Base-by-base conservation (phyloP, 1,140 invertebrate genomes). In the Drosophila subobscura region DNA sequence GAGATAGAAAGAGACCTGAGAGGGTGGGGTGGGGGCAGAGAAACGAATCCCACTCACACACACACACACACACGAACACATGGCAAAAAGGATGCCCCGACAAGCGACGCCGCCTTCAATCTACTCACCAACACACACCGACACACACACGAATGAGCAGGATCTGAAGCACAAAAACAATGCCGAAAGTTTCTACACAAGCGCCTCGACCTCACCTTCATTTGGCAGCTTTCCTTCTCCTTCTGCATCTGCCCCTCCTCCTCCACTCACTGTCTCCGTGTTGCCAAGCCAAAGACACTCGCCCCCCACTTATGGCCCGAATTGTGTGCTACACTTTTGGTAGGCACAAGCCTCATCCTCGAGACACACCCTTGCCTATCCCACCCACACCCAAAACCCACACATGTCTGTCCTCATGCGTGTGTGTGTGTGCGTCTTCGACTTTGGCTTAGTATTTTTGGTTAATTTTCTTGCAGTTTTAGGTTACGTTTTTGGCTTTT, bases 391-490 rank as follows among this genome's bases (percentile, higher is more conserved):
- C 45, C 66, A 23, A 12, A 37, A 12, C 33, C 33, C 33, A 12
- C 33, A 12, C 33, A 37, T 37, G 10, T 37, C 33, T 37, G 10
- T 37, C 33, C 33, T 12, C 33, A 37, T 59, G 14, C 46, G 7
- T 67, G 54, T 66, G 49, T 72, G 41, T 77, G 56, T 54, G 49
- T 64, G 74, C 68, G 83, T 86, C 81, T 86, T 86, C 81, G 81
- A 81, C 77, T 88, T 86, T 88, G 78, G 81, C 81, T 86, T 83
- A 86, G 84, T 88, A 88, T 88, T 88, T 88, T 88, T 88, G 84
- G 83, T 88, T 88, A 88, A 88, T 88, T 88, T 88, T 88, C 83
- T 88, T 88, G 84, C 84, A 88, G 83, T 88, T 88, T 88, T 88
- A 84, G 83, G 83, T 88, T 88, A 88, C 83, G 84, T 88, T 86